A percentile compares a stretch with the other conserved stretches of the same genome.
These are phyloP conservation scores for Elachura formosa DNA, from an alignment of 2,113 vertebrate genomes.

Conservation along the genomic window DNA sequence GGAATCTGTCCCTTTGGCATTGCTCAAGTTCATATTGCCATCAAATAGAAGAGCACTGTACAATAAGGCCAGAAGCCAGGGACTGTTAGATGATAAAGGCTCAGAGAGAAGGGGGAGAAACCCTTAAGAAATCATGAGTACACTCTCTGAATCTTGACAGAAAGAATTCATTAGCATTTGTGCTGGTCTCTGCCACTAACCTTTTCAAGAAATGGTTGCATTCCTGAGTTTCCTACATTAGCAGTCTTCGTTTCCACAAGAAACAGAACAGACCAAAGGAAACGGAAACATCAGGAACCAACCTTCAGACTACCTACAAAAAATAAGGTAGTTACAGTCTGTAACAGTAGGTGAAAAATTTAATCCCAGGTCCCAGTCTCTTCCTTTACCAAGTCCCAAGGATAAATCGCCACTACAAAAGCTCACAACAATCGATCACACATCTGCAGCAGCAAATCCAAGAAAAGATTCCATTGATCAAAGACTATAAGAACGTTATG, in stretches of 20 bases:
- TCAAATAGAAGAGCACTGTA: neutral
- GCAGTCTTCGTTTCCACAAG: slow-evolving; percentile 3
- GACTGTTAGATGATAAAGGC: neutral
- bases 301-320: slow-evolving; percentile 24
- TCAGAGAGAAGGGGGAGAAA: neutral
- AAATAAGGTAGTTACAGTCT: slow-evolving; percentile 3
- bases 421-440: neutral
- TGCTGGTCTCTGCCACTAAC: neutral
- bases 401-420: neutral
- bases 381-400: slow-evolving; percentile 26
- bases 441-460: neutral
- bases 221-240: neutral
- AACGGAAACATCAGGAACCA: slow-evolving; percentile 10
- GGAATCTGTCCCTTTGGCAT: neutral
- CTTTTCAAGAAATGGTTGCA: neutral
- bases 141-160: neutral
- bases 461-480: neutral
- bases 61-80: neutral
- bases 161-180: slow-evolving; percentile 29
- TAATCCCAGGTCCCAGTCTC: slow-evolving; percentile 1
- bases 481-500: neutral
- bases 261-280: slow-evolving; percentile 19
- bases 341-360: neutral
- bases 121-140: neutral
- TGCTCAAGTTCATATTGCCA: neutral